Base-by-base conservation (phyloP, 2,113 vertebrate species). In the Paratilapia polleni region DNA sequence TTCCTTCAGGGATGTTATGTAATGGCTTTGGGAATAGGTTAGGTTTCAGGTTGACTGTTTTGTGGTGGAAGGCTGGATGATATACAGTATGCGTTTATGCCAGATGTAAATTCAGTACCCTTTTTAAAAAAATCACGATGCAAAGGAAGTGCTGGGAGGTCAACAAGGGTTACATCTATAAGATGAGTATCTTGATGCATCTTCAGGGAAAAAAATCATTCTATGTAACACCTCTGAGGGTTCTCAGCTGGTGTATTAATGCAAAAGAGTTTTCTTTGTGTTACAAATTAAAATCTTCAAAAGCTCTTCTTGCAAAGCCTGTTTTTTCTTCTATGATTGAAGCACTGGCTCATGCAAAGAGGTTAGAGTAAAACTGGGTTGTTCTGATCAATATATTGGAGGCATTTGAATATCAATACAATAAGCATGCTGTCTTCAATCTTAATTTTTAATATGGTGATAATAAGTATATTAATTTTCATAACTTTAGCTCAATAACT, bases 1-100 rank as follows among this genome's bases (percentile, higher is more conserved):
- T 92, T 94, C 92, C 94, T 95, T 94, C 88, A 90, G 95, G 94
- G 95, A 93, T 94, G 86, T 95, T 95, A 94, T 94, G 93, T 94
- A 94, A 94, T 95, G 92, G 92, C 92, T 94, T 57, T 86, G 95
- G 93, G 93, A 95, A 90, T 92, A 93, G 81, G 89, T 90, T 80
- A 80, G 84, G 77, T 77, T 91, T 49, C 66, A 81, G 81, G 77
- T 77, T 91, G 88, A 87, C 83, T 84, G 87, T 90, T 92, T 82
- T 89, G 87, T 83, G 62, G 88, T 77, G 87, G 83, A 86, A 43
- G 49, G 76, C 78, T 52, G 49, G 81, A 62, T 89, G 92, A 92
- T 92, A 84, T 91, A 93, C 76, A 43, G 54, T 86, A 52, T 81
- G 57, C 82, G 19, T 87, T 88, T 68, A 77, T 81, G 78, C 77